Evolutionary conservation across 1,140 invertebrate species (phyloP).

Genomic region (Phocides pigmalion): DNA sequence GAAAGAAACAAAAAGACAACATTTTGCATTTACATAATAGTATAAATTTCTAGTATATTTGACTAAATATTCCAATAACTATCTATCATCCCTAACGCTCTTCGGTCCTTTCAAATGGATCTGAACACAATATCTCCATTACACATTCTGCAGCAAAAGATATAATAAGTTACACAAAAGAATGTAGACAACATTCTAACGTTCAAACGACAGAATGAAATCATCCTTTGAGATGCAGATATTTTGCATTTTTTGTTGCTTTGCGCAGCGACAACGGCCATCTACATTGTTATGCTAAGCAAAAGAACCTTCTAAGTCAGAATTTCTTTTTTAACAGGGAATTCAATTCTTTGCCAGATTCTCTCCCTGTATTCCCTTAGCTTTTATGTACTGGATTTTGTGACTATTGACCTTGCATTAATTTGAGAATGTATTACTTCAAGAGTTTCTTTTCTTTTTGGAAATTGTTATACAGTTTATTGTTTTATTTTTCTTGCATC

Average conservation of each 20-base stretch:
- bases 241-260: constrained; percentile 26
- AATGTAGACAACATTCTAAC: constrained; percentile 13
- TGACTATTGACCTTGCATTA: constrained; percentile 4
- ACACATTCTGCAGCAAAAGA: not conserved
- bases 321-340: constrained; percentile 25
- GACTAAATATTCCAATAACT: no score
- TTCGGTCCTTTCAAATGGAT: not conserved
- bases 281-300: constrained; percentile 34
- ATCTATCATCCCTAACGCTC: no score
- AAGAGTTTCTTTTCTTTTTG: not conserved
- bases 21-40: no score
- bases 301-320: constrained; percentile 31
- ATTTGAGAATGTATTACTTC: not conserved
- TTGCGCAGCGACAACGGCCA: constrained; percentile 23
- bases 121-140: not conserved
- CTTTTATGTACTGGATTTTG: constrained; percentile 18
- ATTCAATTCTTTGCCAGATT: constrained; percentile 30
- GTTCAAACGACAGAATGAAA: constrained; percentile 13
- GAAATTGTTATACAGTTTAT: not conserved
- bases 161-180: constrained; percentile 2
- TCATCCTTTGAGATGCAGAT: constrained; percentile 32
- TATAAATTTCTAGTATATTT: no score
- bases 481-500: not conserved
- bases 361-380: constrained; percentile 9
- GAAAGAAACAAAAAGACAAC: no score